These are phyloP conservation scores for Clamator glandarius DNA, from an alignment of 2,797 vertebrate genomes.

Conservation along the genomic window DNA sequence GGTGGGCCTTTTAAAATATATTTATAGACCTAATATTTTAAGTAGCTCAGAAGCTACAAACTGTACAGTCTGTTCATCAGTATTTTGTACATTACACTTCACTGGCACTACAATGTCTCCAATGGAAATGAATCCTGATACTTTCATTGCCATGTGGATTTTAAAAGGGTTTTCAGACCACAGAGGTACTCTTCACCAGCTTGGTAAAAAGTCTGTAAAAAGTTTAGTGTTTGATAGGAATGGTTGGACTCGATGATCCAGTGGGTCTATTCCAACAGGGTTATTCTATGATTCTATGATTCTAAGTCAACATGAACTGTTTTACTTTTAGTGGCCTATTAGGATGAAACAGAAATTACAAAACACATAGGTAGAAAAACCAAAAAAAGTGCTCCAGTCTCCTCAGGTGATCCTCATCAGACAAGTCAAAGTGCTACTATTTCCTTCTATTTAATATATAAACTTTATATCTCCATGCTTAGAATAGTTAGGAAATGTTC, in stretches of 20 bases:
- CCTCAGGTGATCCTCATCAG: not conserved
- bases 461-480: constrained; percentile 20
- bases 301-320: not conserved
- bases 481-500: constrained; percentile 45
- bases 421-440: not conserved
- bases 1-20: not conserved
- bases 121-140: not conserved
- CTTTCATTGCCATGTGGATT: not conserved
- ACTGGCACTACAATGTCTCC: not conserved
- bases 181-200: not conserved
- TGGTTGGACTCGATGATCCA: too few relatives aligned
- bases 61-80: not conserved
- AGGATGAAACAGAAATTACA: constrained; percentile 54
- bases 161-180: not conserved
- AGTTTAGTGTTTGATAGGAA: too few relatives aligned
- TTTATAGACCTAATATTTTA: not conserved
- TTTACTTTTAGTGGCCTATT: not conserved
- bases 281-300: too few relatives aligned
- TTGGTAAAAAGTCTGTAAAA: too few relatives aligned
- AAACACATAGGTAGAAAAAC: not conserved
- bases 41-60: not conserved
- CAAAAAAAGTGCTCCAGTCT: constrained; percentile 39
- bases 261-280: too few relatives aligned
- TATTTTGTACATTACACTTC: not conserved
- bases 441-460: constrained; percentile 35